Evolutionary conservation across 2,888 invertebrate genomes (phyloP), one percentile per base, ranked within the genome.

Genomic region (Epinotia nisella): DNA sequence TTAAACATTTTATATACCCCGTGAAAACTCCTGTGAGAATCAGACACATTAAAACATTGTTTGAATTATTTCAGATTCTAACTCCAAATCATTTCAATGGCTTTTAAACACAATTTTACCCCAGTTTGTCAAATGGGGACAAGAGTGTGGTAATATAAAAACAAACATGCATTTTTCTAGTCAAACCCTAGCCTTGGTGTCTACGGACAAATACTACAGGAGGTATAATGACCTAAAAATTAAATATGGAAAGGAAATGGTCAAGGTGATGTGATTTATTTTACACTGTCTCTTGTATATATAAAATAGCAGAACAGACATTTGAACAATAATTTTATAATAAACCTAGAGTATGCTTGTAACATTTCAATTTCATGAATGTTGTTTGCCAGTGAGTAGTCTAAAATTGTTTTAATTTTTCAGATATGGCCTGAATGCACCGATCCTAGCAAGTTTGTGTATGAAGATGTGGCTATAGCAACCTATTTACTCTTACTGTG

Each of bases 401-500:
- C 13, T 45, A 11, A 4, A 13, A 21, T 13, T 56, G 29, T 39
- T 55, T 71, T 49, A 13, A 56, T 73, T 68, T 89, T 91, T 61
- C 79, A 97, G 95, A 95, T 95, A 76, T 99, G 99, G 99, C 95
- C 97, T 5, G 98, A 98, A 90, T 96, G 95, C 75, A 99, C 99
- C 7, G 98, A 99, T 89, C 98, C 99, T 17, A 90, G 96, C 62
- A 99, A 99, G 89, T 99, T 97, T 94, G 97, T 99, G 0, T 98
- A 97, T 91, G 99, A 99, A 94, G 99, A 99, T 88, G 94, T 99
- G 76, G 98, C 98, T 3, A 99, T 99, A 81, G 98, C 98, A 7
- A 94, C 97, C 13, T 99, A 98, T 87, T 90, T 99, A 58, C 91
- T 98, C 67, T 90, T 97, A 1, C 83, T 98, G 0, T 99, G 98